Evolutionary conservation across 2,888 invertebrate genomes (phyloP), one percentile per base, ranked within the genome.

Genomic region (Pachydiplax longipennis): DNA sequence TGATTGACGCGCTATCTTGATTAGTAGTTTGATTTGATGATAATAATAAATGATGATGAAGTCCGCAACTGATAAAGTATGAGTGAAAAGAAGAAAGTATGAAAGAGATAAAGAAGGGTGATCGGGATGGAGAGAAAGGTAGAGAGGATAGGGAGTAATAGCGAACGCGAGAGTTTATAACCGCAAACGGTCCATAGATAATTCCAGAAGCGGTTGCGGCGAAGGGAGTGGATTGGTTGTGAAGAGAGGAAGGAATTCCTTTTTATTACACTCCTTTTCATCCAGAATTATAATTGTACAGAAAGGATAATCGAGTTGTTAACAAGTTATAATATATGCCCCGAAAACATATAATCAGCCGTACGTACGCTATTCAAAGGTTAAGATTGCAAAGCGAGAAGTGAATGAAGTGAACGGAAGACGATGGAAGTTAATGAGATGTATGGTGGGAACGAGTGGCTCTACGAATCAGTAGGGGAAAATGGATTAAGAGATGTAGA

Each of bases 161-260:
- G 22, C 37, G 65, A 65, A 31, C 10, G 61, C 37, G 37, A 61
- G 37, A n/a, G 37, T 61, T 53, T 13, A 48, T 61, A 37, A 87
- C 87, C 87, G 61, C 87, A 87, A 87, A 87, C 37, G 61, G 73
- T 61, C 61, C 87, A 40, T 58, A 83, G 87, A 87, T 87, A 87
- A 87, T 87, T 87, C 61, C 37, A 65, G 87, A 87, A 65, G 87
- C 87, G 87, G 87, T 87, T 87, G 87, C 48, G 87, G 87, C 40
- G 87, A 58, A 58, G 35, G 58, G 58, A 61, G 37, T 61, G 61
- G 37, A 61, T 81, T 8, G 87, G 25, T 37, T 35, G 58, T 22
- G n/a, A 65, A 61, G n/a, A 53, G 65, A 0, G 35, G 22, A n/a
- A 31, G n/a, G 35, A 73, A 73, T 73, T 13, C 13, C 25, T 12